Base-by-base conservation (phyloP, 2,888 invertebrate species). In the Noctua comes region DNA sequence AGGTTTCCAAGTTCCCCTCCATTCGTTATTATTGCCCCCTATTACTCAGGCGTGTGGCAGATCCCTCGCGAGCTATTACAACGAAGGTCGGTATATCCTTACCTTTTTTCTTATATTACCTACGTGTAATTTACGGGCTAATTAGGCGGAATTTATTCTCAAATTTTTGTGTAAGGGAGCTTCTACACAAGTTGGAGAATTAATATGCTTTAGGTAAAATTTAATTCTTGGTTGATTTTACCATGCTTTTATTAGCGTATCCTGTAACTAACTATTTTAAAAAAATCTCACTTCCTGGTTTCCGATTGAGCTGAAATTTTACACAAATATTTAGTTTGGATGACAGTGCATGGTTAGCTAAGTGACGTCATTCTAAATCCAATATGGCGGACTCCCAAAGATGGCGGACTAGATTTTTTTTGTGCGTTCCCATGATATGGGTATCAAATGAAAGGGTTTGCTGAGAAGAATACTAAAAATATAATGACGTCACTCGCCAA, bases 1-100 rank as follows among this genome's bases (percentile, higher is more conserved):
- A 87, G 87, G 79, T 84, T 86, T 77, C 84, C 70, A 80, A 84
- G 84, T 85, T 87, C 79, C 80, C 87, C 84, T 76, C 89, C 90
- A 93, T 92, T 91, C 91, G 88, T 92, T 92, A 92, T 91, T 90
- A 91, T 90, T 88, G 87, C 87, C 88, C 87, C 83, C 86, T 88
- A 92, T 93, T 91, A 90, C 86, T 92, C 91, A 91, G 79, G 79
- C 80, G 87, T 89, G 86, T 87, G 82, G 76, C 77, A 82, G 82
- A 88, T 90, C 92, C 91, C 93, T 87, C 85, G 89, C 85, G 91
- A 82, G 82, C 90, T 84, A 91, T 93, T 92, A 90, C 86, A 86
- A 89, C 86, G 88, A 88, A 89, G 89, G 90, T 88, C 89, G 89
- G 89, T 88, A 84, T 82, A 88, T 81, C 84, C 79, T 82, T 88